Evolutionary conservation across 2,797 vertebrate genomes (phyloP), one percentile per base, ranked within the genome.

Genomic region (Meda fulgida): DNA sequence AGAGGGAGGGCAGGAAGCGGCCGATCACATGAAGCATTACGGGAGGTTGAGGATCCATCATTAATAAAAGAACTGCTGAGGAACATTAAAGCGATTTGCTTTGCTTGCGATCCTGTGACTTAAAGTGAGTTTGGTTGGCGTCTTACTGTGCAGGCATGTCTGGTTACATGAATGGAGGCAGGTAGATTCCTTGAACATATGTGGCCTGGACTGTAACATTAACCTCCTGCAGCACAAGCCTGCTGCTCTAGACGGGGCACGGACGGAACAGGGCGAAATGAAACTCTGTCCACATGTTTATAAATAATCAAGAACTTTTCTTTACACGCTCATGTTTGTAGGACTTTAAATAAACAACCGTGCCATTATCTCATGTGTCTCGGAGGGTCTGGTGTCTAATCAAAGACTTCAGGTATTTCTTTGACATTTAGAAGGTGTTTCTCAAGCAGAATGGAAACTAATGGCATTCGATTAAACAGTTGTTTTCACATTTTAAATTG

Each of bases 391-490:
- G 48, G n/a, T 43, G 36, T 69, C 29, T 78, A 34, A 84, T 51
- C 67, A 80, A 66, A 66, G 75, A 81, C 76, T 53, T 73, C 34
- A 78, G 58, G 86, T 85, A 58, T 85, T 72, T 70, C n/a, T 76
- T 80, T 80, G 60, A 76, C 83, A 58, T 83, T 63, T 77, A 40
- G 29, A 70, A 84, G 23, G 53, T 53, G 34, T 58, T 53, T 66
- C 69, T 73, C 65, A n/a, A 26, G 71, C 43, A 91, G 91, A 94
- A 93, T 92, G 89, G 92, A 91, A 92, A 93, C 92, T 94, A 93
- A 92, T 80, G 90, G 89, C 89, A 92, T 90, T 90, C 92, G 91
- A 85, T 84, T 93, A 89, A 89, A 87, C 89, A 84, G 87, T 91
- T 80, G 73, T 89, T 86, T 86, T 87, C 84, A 90, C 89, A 89